Evolutionary conservation across 2,888 invertebrate species (phyloP).

Genomic region (Linnaemya vulpina): DNA sequence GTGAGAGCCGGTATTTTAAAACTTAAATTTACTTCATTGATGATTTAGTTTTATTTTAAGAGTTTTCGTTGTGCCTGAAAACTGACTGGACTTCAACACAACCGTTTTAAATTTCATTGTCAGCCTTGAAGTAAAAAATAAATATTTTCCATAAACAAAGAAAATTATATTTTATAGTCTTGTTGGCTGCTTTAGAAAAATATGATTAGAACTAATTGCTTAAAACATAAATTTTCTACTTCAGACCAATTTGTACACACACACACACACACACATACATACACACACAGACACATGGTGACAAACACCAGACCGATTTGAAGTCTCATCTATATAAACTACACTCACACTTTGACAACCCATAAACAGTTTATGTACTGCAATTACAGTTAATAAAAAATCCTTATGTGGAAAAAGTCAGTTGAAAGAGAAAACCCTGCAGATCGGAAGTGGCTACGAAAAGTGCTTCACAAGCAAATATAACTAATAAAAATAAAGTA

Average conservation of each 20-base stretch:
- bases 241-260: background rate
- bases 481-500: background rate
- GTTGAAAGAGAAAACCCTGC: background rate
- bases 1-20: too few species aligned
- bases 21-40: too few species aligned
- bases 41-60: too few species aligned
- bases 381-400: slow-evolving; percentile 58
- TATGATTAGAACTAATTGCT: slow-evolving; percentile 71
- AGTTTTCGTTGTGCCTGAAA: background rate
- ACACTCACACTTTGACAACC: slow-evolving; percentile 8
- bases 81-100: background rate
- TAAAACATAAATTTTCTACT: slow-evolving; percentile 66
- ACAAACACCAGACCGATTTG: slow-evolving; percentile 1
- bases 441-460: background rate
- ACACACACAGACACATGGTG: background rate
- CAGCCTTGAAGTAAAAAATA: slow-evolving; percentile 36
- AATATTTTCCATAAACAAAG: background rate
- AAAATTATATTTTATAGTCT: slow-evolving; percentile 2
- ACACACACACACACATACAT: background rate
- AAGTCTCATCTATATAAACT: background rate
- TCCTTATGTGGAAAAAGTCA: slow-evolving; percentile 5
- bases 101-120: background rate
- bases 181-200: slow-evolving; percentile 50
- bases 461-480: background rate
- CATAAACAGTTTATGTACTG: slow-evolving; percentile 46